Evolutionary conservation across 2,113 vertebrate species (phyloP).

Genomic region (Hippopotamus amphibius): DNA sequence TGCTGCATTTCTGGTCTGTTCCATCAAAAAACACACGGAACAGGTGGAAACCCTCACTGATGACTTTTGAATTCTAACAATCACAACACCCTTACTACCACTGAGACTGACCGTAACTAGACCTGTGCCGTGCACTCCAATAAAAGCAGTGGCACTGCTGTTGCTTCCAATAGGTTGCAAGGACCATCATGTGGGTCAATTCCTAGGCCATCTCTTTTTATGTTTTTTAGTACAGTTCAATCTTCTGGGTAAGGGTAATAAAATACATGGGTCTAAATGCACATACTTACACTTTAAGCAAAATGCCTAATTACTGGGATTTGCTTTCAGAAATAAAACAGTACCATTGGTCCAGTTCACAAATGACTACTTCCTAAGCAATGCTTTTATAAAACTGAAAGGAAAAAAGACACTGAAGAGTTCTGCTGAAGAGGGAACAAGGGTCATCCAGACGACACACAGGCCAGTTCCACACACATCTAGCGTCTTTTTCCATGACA

Average conservation of each 20-base stretch:
- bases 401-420: background rate
- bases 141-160: background rate
- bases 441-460: background rate
- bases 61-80: background rate
- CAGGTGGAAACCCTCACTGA: background rate
- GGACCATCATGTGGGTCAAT: background rate
- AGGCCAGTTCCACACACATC: background rate
- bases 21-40: background rate
- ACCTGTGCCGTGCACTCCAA: background rate
- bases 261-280: background rate
- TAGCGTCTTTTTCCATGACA: background rate
- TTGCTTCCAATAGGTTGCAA: background rate
- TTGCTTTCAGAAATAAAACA: background rate
- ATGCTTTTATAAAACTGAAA: background rate
- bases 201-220: background rate
- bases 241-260: background rate
- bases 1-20: background rate
- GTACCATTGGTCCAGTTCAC: background rate
- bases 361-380: background rate
- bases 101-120: background rate
- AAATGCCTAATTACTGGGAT: background rate
- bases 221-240: background rate
- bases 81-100: background rate
- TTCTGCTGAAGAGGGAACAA: background rate
- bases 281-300: background rate